Evolutionary conservation across 2,113 vertebrate species (phyloP), one percentile per base, ranked within the genome.

Genomic region (Leptosomus discolor): DNA sequence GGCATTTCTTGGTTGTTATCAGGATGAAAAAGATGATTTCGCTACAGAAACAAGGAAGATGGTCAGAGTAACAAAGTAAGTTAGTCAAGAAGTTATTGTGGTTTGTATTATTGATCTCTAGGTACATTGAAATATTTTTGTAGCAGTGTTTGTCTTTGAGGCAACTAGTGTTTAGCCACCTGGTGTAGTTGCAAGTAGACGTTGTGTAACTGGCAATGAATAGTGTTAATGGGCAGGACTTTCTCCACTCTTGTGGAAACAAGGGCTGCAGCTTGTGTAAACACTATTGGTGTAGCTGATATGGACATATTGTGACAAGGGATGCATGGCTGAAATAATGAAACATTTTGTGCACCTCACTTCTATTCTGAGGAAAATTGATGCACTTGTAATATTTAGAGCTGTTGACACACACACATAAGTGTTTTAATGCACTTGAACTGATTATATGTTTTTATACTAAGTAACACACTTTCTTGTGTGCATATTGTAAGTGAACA

Each of bases 221-320:
- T 30, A 76, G 37, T 70, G 57, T 56, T 96, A 90, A 96, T 95
- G 89, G 97, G 60, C 54, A 92, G 57, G 53, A 94, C 90, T 94
- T 84, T 94, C 20, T 95, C 43, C 63, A 37, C 17, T 92, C 46
- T 51, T 84, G 64, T 90, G 73, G 97, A 97, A 97, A 94, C n/a
- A 95, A 88, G 84, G 75, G 63, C 74, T 89, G 54, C 39, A 87
- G 77, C 50, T 88, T 97, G 57, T 96, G 71, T 94, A 93, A 98
- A 95, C 77, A 88, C 29, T 43, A 37, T 51, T 68, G 70, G 63
- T 85, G 24, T 91, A 78, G 93, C 88, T 97, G 91, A 86, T 96
- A 85, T 70, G 43, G 63, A 85, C 77, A 67, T 93, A 83, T 37
- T 88, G 61, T 88, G 51, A 77, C 93, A 81, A 58, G 57, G 58